Percentiles rank a stretch among this genome's conserved stretches.
Conservation (phyloP, 1,140 invertebrate genomes). For the Drosophila azteca region DNA sequence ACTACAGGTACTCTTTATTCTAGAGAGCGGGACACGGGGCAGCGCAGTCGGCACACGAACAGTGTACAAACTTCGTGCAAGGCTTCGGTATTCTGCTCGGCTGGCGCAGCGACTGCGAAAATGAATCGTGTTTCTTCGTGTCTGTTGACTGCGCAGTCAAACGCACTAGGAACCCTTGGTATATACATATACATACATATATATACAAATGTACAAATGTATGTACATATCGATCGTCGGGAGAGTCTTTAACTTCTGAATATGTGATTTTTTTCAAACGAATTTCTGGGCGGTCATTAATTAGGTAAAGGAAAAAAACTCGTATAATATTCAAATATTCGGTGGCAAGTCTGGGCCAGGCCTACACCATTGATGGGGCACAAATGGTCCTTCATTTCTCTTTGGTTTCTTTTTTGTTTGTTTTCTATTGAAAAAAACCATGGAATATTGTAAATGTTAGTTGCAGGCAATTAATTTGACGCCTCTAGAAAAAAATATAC, state of each 20-base stretch:
- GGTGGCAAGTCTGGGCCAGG: conserved; percentile 38
- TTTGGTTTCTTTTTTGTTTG: background rate
- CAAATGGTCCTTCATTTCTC: conserved; percentile 13
- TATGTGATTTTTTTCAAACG: conserved; percentile 39
- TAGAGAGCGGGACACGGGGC: too few species aligned
- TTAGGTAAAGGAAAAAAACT: conserved; percentile 14
- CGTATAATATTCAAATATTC: conserved; percentile 39
- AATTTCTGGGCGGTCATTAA: conserved; percentile 28
- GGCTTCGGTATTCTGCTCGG: too few species aligned
- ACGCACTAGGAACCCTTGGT: too few species aligned
- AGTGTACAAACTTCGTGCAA: too few species aligned
- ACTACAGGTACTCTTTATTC: background rate
- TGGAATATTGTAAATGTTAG: conserved; percentile 40
- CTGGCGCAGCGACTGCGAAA: too few species aligned
- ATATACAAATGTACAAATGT: too few species aligned
- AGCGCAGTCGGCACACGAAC: too few species aligned
- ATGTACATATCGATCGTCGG: conserved; percentile 4
- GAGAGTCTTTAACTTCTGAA: background rate
- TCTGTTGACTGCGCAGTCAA: too few species aligned
- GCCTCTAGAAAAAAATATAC: conserved; percentile 43
- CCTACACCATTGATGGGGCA: conserved; percentile 33
- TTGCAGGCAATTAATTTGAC: conserved; percentile 66
- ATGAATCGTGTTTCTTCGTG: too few species aligned
- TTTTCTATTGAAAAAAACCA: conserved; percentile 31
- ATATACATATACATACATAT: too few species aligned